phyloP scores from a whole-genome alignment of 2,797 vertebrate species.

The Enteromius fasciolatus region DNA sequence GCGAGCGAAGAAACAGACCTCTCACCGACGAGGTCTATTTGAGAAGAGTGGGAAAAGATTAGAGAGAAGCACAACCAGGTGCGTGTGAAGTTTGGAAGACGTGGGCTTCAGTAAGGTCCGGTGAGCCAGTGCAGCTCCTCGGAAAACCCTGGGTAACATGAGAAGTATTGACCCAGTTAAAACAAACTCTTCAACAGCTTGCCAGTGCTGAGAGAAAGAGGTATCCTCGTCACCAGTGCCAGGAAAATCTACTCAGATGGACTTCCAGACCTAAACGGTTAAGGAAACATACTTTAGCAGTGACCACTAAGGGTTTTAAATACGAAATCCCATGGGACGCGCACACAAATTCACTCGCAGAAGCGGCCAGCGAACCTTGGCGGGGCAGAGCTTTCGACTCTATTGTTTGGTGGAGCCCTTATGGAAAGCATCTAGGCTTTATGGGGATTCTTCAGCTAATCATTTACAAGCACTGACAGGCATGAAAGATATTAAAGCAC shows the following conservation, averaged over 20 bases:
- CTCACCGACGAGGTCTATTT: conserved; percentile 10
- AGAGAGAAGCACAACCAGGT: conserved; percentile 24
- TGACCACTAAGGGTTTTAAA: conserved; percentile 30
- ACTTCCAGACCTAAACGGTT: conserved; percentile 22
- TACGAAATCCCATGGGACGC: background rate
- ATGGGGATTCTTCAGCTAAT: conserved; percentile 20
- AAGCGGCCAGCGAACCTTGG: conserved; percentile 18
- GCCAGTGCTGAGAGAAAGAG: conserved; percentile 6
- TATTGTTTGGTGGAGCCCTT: conserved; percentile 22
- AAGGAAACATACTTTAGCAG: conserved; percentile 28
- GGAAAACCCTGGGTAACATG: conserved; percentile 47
- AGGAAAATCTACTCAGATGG: conserved; percentile 1
- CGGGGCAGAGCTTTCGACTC: background rate
- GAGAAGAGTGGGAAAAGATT: conserved; percentile 44
- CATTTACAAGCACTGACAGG: conserved; percentile 9
- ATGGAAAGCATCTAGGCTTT: conserved; percentile 11
- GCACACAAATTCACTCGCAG: background rate
- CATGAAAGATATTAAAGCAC: conserved; percentile 34
- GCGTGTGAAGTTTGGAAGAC: conserved; percentile 9
- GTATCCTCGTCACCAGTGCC: background rate
- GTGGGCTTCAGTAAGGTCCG: conserved; percentile 22
- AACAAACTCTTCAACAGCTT: conserved; percentile 28
- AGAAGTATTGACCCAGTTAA: conserved; percentile 56
- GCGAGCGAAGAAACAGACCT: conserved; percentile 15
- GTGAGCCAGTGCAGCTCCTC: conserved; percentile 20